phyloP scores from a whole-genome alignment of 2,797 vertebrate genomes.

The Cyprinella venusta region DNA sequence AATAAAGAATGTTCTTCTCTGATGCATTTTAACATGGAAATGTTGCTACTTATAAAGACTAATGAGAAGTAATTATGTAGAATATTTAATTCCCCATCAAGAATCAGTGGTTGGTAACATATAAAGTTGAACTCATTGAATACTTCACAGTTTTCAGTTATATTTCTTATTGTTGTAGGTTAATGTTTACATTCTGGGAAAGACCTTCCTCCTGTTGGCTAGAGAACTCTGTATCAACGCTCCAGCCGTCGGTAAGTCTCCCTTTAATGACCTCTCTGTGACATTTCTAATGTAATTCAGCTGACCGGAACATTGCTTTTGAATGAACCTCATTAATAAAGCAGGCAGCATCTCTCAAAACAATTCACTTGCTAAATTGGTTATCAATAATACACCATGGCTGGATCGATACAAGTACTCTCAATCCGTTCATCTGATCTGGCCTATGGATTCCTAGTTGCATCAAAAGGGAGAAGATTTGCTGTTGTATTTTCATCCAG shows the following conservation, averaged over 20 bases:
- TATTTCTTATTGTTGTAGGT: constrained; percentile 76
- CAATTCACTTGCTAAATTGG: constrained; percentile 45
- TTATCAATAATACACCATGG: constrained; percentile 40
- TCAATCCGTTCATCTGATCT: constrained; percentile 18
- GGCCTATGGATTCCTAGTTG: constrained; percentile 11
- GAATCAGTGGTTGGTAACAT: background rate
- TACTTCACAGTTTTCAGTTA: constrained; percentile 25
- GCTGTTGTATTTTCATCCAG: background rate
- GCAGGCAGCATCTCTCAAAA: constrained; percentile 21
- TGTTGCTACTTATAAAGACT: background rate
- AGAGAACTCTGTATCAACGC: constrained; percentile 98
- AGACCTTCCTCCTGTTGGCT: constrained; percentile 94
- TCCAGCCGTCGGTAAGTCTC: constrained; percentile 90
- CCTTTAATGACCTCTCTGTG: constrained; percentile 33
- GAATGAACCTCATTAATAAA: constrained; percentile 42
- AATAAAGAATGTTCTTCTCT: background rate
- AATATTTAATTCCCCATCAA: background rate
- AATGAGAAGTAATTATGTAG: background rate
- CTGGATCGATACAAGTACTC: constrained; percentile 26
- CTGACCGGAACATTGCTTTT: constrained; percentile 14
- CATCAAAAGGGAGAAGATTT: constrained; percentile 1
- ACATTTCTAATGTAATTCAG: constrained; percentile 21
- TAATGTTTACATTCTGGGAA: constrained; percentile 96
- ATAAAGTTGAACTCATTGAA: background rate
- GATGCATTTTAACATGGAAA: background rate